A percentile compares a stretch with the other conserved stretches of the same genome.
Conservation (phyloP, 2,797 vertebrate genomes). For the Arnoldichthys spilopterus region DNA sequence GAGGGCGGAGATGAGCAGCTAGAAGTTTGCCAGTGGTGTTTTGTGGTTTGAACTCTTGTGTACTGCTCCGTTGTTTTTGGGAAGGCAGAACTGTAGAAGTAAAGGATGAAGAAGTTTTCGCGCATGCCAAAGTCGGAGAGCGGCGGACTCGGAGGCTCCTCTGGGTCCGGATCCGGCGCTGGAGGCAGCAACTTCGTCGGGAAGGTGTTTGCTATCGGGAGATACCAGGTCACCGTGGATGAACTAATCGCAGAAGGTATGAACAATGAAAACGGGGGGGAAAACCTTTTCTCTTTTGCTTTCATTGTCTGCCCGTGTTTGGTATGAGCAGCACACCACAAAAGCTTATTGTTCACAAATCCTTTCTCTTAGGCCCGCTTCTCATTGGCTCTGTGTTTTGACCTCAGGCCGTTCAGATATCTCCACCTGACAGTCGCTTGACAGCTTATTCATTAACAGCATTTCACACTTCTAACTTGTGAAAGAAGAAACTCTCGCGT, state of each 20-base stretch:
- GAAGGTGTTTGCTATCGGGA: constrained; percentile 86
- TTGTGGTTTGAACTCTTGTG: constrained; percentile 38
- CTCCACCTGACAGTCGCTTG: not conserved
- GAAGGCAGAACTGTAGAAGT: constrained; percentile 11
- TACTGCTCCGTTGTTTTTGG: constrained; percentile 6
- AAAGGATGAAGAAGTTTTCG: constrained; percentile 95
- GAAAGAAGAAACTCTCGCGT: not conserved
- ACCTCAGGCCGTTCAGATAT: constrained; percentile 21
- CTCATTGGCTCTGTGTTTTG: constrained; percentile 39
- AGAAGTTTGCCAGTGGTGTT: constrained; percentile 38
- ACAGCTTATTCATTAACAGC: not conserved
- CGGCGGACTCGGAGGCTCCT: constrained; percentile 79
- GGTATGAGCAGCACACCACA: not conserved
- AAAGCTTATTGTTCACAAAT: not conserved
- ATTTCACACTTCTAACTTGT: not conserved
- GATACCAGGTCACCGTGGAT: constrained; percentile 91
- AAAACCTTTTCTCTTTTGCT: not conserved
- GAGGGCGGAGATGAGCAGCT: constrained; percentile 61
- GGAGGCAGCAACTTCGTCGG: constrained; percentile 80
- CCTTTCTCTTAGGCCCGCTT: not conserved
- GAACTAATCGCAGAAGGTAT: constrained; percentile 92
- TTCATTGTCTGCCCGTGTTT: constrained; percentile 44
- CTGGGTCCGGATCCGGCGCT: constrained; percentile 70
- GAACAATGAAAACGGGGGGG: not conserved
- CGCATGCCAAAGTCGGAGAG: constrained; percentile 92